Evolutionary conservation across 2,797 vertebrate species (phyloP).

Genomic region (Dendrocincla fuliginosa): DNA sequence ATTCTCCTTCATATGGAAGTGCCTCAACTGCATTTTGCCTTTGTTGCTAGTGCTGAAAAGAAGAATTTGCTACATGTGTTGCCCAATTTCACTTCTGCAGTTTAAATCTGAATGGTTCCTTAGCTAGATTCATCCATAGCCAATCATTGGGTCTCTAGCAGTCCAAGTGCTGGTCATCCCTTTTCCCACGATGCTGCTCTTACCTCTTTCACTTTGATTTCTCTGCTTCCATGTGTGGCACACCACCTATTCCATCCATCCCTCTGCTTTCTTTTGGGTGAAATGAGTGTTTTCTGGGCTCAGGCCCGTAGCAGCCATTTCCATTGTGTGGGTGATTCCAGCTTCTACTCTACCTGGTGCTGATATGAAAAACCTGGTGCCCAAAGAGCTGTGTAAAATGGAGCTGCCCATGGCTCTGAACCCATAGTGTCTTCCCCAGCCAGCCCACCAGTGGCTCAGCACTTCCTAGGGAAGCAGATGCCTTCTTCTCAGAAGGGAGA

Average conservation of each 20-base stretch:
- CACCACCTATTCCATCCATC: background rate
- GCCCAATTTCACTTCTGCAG: background rate
- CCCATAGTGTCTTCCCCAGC: background rate
- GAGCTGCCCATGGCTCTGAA: background rate
- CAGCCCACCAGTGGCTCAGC: background rate
- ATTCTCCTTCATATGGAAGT: accelerated
- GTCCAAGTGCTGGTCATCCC: accelerated
- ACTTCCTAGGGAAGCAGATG: background rate
- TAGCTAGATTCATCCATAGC: background rate
- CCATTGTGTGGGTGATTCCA: background rate
- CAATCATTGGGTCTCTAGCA: background rate
- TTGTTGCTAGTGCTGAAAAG: background rate
- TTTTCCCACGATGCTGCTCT: accelerated
- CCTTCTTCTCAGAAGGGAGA: background rate
- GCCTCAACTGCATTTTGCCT: background rate
- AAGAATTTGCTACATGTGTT: background rate
- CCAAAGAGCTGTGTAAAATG: background rate
- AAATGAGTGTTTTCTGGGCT: background rate
- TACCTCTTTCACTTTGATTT: background rate
- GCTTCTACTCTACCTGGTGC: background rate
- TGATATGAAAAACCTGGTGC: background rate
- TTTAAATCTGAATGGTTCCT: background rate
- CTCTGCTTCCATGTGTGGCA: background rate
- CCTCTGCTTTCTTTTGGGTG: background rate
- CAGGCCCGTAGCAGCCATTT: background rate